These are phyloP conservation scores for Neodontobutis hainanensis DNA, from an alignment of 2,113 vertebrate species.

Conservation along the genomic window DNA sequence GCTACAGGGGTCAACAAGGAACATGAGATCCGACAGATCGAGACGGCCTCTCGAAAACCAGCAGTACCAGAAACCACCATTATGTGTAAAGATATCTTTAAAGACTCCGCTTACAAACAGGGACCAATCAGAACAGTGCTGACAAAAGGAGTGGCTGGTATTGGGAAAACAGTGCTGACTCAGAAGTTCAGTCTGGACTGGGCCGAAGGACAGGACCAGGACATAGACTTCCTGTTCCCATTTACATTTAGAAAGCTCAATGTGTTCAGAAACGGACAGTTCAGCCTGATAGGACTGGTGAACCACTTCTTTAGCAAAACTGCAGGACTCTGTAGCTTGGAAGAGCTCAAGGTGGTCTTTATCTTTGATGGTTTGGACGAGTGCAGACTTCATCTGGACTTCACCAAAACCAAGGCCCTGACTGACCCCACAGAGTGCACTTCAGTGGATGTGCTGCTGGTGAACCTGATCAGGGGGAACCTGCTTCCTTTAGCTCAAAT, in stretches of 20 bases:
- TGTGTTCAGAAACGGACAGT: constrained; percentile 15
- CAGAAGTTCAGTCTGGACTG: constrained; percentile 32
- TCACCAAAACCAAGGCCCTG: constrained; percentile 1
- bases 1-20: constrained; percentile 2
- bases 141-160: constrained; percentile 4
- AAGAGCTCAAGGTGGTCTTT: constrained; percentile 20
- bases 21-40: constrained; percentile 9
- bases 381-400: constrained; percentile 17
- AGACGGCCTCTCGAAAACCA: constrained; percentile 37
- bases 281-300: constrained; percentile 31
- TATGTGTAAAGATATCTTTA: constrained; percentile 8
- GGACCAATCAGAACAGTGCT: background rate
- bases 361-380: constrained; percentile 22
- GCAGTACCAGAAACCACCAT: constrained; percentile 16
- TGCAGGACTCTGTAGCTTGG: constrained; percentile 3
- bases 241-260: constrained; percentile 41
- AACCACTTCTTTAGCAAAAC: constrained; percentile 22
- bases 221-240: constrained; percentile 19
- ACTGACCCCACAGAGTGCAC: background rate
- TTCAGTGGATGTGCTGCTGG: constrained; percentile 9
- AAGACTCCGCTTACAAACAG: background rate
- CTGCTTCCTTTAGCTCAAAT: constrained; percentile 11
- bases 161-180: constrained; percentile 20
- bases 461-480: constrained; percentile 22
- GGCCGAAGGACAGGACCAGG: constrained; percentile 26